These are phyloP conservation scores for Amphiura filiformis DNA, from an alignment of 35 echinoderm and acorn worm species.

Conservation along the genomic window DNA sequence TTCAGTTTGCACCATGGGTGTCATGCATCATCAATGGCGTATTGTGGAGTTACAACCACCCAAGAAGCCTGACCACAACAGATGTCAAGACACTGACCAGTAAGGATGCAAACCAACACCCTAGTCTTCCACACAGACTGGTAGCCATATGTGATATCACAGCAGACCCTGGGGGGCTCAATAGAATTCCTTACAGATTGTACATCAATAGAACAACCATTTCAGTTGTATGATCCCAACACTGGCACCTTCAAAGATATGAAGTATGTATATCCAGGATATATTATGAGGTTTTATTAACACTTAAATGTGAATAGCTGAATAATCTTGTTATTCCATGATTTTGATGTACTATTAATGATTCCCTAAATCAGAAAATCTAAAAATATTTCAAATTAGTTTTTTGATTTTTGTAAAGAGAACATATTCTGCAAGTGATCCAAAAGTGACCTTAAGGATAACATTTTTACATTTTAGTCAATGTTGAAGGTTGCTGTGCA, in stretches of 20 bases:
- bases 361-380: no score
- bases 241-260: neutral
- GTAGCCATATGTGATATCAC: constrained; percentile 97
- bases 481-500: no score
- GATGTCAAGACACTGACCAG: constrained; percentile 75
- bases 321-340: no score
- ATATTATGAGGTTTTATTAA: no score
- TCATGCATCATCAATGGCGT: constrained; percentile 97
- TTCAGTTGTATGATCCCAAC: constrained; percentile 78
- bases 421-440: no score
- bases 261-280: neutral
- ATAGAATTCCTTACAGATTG: constrained; percentile 89
- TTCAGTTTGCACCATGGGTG: constrained; percentile 85
- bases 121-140: constrained; percentile 78
- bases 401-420: no score
- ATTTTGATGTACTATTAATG: no score
- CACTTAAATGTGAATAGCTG: no score
- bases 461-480: no score
- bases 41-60: constrained; percentile 86
- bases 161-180: constrained; percentile 85
- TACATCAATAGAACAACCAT: constrained; percentile 86
- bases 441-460: no score
- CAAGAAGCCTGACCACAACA: constrained; percentile 79
- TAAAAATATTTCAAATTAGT: no score
- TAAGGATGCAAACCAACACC: constrained; percentile 50